Evolutionary conservation across 2,113 vertebrate species (phyloP), one percentile per base, ranked within the genome.

Genomic region (Trematomus loennbergii): DNA sequence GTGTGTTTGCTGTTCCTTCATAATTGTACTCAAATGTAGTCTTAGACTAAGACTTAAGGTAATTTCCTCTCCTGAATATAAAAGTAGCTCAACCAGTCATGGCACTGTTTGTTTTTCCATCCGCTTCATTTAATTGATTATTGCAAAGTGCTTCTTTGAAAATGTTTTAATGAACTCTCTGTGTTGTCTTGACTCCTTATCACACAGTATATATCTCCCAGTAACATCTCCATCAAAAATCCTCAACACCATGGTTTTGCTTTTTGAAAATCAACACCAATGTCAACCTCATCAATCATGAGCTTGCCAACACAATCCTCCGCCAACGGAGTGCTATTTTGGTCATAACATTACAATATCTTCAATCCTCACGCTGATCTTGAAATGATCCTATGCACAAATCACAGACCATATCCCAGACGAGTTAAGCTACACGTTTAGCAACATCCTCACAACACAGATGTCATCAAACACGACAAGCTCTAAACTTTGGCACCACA

Each of bases 131-230:
- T 63, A 22, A 60, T 36, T 36, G 58, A 60, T 36, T 15, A 5
- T 3, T 36, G 29, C 15, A 59, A 17, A 17, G 25, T 17, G 29
- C 15, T 29, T 59, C 7, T 58, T 29, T 15, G 55, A 12, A 20
- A 54, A 0, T 9, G 10, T 20, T 58, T 58, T 29, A 58, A 58
- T 58, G 12, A 33, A 29, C 49, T 40, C 9, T 60, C 54, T 67
- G 62, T 69, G 58, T 46, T 61, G 75, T 68, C 69, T 61, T 40
- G n/a, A 43, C 55, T 62, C 20, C 3, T 36, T 46, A 45, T 67
- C 75, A 43, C 16, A 61, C 63, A 69, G 50, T 5, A 64, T 5
- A 45, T 12, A 55, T 59, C 4, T 67, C 45, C 64, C 36, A 62
- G 49, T 7, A n/a, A 20, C 66, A 52, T 52, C 12, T 69, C 11